A percentile compares a stretch with the other conserved stretches of the same genome.
phyloP scores from a whole-genome alignment of 2,888 invertebrate genomes.

The Mythimna albipuncta region DNA sequence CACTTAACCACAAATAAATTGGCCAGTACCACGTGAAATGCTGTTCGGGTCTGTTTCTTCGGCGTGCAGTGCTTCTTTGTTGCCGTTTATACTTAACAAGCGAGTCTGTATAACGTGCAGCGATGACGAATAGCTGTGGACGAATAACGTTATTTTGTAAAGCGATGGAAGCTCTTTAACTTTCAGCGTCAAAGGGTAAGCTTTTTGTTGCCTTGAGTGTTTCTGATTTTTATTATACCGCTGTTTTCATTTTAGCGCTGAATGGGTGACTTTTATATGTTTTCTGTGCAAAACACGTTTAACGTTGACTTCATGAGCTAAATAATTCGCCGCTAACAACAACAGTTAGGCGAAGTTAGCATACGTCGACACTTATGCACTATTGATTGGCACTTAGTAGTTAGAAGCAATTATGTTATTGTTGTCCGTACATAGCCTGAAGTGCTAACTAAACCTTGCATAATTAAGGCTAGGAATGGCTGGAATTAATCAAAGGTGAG shows the following conservation, averaged over 20 bases:
- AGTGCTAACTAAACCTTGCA: constrained; percentile 53
- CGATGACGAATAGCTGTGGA: constrained; percentile 45
- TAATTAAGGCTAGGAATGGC: constrained; percentile 44
- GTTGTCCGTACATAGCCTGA: constrained; percentile 46
- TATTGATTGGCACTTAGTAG: constrained; percentile 45
- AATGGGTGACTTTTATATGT: neutral
- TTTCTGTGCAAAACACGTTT: neutral
- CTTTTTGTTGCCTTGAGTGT: constrained; percentile 4
- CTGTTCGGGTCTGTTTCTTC: constrained; percentile 72
- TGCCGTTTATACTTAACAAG: constrained; percentile 69
- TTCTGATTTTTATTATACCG: constrained; percentile 18
- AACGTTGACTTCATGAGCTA: neutral
- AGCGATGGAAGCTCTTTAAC: constrained; percentile 34
- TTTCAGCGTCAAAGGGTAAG: constrained; percentile 4
- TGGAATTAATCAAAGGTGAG: constrained; percentile 53
- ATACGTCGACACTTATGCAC: constrained; percentile 22
- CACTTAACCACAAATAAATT: constrained; percentile 90
- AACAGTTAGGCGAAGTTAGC: neutral
- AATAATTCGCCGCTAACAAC: neutral
- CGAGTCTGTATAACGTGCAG: constrained; percentile 55
- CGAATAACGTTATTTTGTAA: constrained; percentile 49
- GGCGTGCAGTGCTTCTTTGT: constrained; percentile 67
- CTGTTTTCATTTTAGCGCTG: constrained; percentile 10
- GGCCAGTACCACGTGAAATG: constrained; percentile 83
- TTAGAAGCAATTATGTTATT: constrained; percentile 54